Conservation (phyloP, 2,888 invertebrate species). For the Tipula confusa region DNA sequence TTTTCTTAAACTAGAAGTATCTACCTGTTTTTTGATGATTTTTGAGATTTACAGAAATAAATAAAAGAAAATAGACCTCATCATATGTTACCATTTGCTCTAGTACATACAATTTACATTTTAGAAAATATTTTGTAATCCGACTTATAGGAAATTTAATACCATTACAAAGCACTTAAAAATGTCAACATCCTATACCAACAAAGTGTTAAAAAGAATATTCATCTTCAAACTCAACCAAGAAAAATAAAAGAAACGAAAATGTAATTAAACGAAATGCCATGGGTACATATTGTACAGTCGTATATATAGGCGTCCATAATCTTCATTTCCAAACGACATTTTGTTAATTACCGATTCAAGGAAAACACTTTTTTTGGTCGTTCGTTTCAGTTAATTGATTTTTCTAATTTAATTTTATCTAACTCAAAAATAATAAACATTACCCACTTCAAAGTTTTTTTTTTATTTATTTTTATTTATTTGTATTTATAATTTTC, state of each 20-base stretch:
- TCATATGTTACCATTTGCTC: too few relatives aligned
- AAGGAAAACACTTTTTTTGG: not conserved
- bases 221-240: not conserved
- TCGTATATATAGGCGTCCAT: not conserved
- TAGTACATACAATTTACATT: too few relatives aligned
- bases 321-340: constrained; percentile 3
- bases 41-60: too few relatives aligned
- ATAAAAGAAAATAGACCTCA: too few relatives aligned
- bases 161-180: not conserved
- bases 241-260: too few relatives aligned
- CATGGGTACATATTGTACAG: not conserved
- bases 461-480: not conserved
- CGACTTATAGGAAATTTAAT: not conserved
- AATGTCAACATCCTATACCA: not conserved
- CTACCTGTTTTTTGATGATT: too few relatives aligned
- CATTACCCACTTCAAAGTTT: not conserved
- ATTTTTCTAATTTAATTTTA: constrained; percentile 16
- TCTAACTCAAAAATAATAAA: constrained; percentile 12
- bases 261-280: not conserved
- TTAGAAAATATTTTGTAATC: not conserved
- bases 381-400: not conserved
- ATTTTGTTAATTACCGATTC: not conserved
- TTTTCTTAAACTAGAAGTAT: too few relatives aligned
- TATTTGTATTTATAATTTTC: not conserved
- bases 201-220: not conserved